Base-by-base conservation (phyloP, 2,113 vertebrate species). In the Triplophysa tibetana region DNA sequence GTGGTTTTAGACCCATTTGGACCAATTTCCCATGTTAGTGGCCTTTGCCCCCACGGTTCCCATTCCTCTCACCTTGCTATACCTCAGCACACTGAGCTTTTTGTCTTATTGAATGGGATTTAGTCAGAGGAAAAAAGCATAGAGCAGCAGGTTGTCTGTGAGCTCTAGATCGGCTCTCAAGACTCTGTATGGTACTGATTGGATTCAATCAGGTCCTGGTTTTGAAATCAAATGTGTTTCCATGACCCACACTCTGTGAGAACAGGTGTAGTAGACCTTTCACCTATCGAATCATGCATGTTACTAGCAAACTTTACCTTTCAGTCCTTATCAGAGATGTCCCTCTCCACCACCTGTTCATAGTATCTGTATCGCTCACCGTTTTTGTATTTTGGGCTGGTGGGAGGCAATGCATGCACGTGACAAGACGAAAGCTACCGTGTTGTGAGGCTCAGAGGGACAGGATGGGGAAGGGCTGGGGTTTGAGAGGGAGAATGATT, bases 401-500 rank as follows among this genome's bases (percentile, higher is more conserved):
- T 63, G 65, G 29, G 14, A 64, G 70, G 23, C 48, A 54, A 56
- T 54, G 13, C 11, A 50, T 65, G 56, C 68, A 65, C 24, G n/a
- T 60, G 77, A 52, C 61, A 54, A 48, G 84, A 82, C 82, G 87
- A 87, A 84, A 84, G 83, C 82, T 83, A 88, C 79, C 56, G 86
- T 72, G 85, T 77, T 79, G 85, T 75, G 29, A 76, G 81, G 78
- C 83, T 87, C 83, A 75, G 81, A 50, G 26, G 14, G 24, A 69
- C 14, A 43, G 52, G 61, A 29, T 29, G 52, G 52, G 48, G 86
- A 48, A 9, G 82, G 87, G 26, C 4, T 16, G 61, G 23, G 13
- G 12, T 8, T 65, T 10, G 41, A 50, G 43, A 13, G 50, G 50
- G 43, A 43, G 60, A 75, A 64, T 90, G 90, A 93, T 92, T 93